Conservation (phyloP, 2,113 vertebrate genomes). For the Coreoperca whiteheadi region DNA sequence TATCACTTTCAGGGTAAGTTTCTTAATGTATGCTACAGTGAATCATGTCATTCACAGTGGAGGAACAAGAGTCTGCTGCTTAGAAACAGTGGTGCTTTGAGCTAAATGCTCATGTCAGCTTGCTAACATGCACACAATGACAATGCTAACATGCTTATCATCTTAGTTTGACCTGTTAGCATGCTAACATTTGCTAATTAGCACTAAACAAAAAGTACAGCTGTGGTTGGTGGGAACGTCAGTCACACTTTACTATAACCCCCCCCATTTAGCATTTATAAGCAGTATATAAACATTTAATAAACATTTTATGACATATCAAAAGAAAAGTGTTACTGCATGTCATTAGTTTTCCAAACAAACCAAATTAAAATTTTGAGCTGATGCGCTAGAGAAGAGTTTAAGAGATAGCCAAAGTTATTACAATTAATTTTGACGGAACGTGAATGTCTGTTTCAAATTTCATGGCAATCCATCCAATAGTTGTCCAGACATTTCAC, state of each 20-base stretch:
- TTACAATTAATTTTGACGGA: neutral
- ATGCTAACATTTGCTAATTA: neutral
- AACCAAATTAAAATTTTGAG: neutral
- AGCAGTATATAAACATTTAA: neutral
- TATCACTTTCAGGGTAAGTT: constrained; percentile 3
- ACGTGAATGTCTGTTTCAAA: neutral
- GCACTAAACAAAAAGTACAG: neutral
- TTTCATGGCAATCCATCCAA: neutral
- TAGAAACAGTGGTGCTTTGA: neutral
- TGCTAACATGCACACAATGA: neutral
- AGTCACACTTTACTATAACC: too few relatives aligned
- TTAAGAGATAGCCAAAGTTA: neutral
- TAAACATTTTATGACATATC: neutral
- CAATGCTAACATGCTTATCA: neutral
- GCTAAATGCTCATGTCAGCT: neutral
- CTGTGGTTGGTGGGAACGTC: neutral
- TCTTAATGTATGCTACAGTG: constrained; percentile 8
- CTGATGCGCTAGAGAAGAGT: neutral
- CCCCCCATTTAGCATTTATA: neutral
- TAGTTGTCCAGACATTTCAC: neutral
- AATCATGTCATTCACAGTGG: constrained; percentile 2
- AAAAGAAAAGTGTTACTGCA: neutral
- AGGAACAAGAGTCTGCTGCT: neutral
- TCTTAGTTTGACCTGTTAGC: neutral
- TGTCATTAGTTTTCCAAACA: constrained; percentile 13